Conservation (phyloP, 2,888 invertebrate species). For the Osmoderma eremita region DNA sequence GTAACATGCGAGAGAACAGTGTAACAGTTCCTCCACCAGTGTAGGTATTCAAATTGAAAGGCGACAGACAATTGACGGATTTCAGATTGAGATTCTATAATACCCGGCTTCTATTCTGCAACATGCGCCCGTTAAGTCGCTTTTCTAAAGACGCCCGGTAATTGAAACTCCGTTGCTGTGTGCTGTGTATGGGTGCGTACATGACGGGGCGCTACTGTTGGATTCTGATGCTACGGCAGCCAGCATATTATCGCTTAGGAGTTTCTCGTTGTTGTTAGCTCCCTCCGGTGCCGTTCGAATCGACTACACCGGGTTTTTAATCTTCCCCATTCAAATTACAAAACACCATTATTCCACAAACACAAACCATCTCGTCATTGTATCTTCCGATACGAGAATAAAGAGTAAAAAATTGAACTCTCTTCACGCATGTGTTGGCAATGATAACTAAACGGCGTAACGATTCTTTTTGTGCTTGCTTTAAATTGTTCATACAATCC, state of each 20-base stretch:
- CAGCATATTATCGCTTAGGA: conserved; percentile 27
- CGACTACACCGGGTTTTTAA: conserved; percentile 55
- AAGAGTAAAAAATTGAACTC: conserved; percentile 22
- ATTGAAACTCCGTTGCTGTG: conserved; percentile 60
- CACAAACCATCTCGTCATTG: conserved; percentile 27
- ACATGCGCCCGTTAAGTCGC: conserved; percentile 61
- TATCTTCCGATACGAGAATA: conserved; percentile 21
- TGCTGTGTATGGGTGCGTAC: conserved; percentile 41
- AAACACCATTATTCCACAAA: conserved; percentile 52
- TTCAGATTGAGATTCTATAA: conserved; percentile 61
- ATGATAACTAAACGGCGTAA: not conserved
- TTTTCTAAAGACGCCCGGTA: conserved; percentile 60
- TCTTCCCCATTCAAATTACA: conserved; percentile 60
- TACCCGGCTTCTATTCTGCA: conserved; percentile 59
- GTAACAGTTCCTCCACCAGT: conserved; percentile 32
- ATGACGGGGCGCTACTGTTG: conserved; percentile 42
- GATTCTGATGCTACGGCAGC: conserved; percentile 27
- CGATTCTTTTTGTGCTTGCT: not conserved
- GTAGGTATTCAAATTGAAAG: conserved; percentile 50
- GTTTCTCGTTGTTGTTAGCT: conserved; percentile 30
- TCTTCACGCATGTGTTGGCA: conserved; percentile 26
- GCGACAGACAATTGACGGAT: conserved; percentile 60
- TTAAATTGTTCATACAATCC: not conserved
- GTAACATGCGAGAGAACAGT: conserved; percentile 24
- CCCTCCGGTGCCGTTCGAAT: conserved; percentile 27